A percentile compares a stretch with the other conserved stretches of the same genome.
phyloP scores from a whole-genome alignment of 2,888 invertebrate genomes.

The Drosophila yooni region DNA sequence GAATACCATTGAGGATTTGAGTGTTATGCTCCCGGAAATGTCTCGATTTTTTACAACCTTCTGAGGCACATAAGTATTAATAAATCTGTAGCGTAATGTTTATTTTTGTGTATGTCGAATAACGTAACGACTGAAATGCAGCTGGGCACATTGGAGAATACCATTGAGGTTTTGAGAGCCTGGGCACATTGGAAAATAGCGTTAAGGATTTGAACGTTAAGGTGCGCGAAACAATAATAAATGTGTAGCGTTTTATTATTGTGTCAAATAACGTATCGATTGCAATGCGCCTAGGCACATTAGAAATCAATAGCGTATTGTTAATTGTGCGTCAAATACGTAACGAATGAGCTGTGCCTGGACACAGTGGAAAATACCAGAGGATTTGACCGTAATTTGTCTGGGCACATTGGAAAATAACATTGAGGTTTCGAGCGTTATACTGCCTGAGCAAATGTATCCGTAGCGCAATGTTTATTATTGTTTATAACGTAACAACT shows the following conservation, averaged over 20 bases:
- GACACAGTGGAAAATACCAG: background rate
- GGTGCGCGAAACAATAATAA: too few relatives aligned
- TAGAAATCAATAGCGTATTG: too few relatives aligned
- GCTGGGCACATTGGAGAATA: too few relatives aligned
- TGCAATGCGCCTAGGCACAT: too few relatives aligned
- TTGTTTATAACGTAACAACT: background rate
- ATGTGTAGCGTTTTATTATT: too few relatives aligned
- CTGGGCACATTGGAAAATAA: background rate
- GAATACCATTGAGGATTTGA: slow-evolving; percentile 87
- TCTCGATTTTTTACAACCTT: slow-evolving; percentile 87
- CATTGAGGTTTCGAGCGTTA: background rate
- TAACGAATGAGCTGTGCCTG: background rate
- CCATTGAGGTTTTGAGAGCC: too few relatives aligned
- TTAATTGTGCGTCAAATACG: too few relatives aligned
- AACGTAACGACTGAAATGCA: too few relatives aligned
- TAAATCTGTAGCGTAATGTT: slow-evolving; percentile 11
- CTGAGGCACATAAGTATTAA: slow-evolving; percentile 27
- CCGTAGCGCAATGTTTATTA: background rate
- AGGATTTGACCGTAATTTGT: background rate
- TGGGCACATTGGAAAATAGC: too few relatives aligned
- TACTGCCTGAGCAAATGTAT: background rate
- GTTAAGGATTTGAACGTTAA: too few relatives aligned
- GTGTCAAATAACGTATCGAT: too few relatives aligned
- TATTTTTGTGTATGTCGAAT: too few relatives aligned
- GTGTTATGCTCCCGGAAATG: slow-evolving; percentile 87